Percentiles rank a stretch among this genome's conserved stretches.
Conservation (phyloP, 2,113 vertebrate genomes). For the Thalassarche chlororhynchos region DNA sequence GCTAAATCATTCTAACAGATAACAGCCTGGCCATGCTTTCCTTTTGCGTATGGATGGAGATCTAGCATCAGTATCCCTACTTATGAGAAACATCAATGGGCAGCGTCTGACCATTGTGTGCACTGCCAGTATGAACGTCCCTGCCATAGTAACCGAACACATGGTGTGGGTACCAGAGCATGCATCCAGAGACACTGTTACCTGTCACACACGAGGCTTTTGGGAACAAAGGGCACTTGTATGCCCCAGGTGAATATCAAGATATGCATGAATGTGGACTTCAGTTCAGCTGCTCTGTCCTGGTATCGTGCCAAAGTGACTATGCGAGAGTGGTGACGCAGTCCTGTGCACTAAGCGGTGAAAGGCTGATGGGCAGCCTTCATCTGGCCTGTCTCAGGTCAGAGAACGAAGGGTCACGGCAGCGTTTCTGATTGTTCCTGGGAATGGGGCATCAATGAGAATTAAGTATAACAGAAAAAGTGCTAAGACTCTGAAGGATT, state of each 20-base stretch:
- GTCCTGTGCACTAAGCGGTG: neutral
- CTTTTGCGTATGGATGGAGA: neutral
- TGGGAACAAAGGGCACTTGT: neutral
- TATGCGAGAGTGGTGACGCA: neutral
- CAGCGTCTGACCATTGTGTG: neutral
- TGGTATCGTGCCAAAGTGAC: fast-evolving
- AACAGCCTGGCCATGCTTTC: neutral
- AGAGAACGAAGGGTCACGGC: fast-evolving
- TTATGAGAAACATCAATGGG: neutral
- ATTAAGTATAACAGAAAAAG: neutral
- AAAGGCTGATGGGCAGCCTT: neutral
- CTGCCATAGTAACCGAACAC: neutral
- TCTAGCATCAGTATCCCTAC: neutral
- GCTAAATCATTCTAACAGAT: constrained; percentile 15
- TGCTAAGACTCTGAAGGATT: neutral
- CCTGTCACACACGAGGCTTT: neutral
- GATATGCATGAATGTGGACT: neutral
- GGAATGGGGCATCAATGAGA: neutral
- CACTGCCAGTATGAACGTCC: neutral
- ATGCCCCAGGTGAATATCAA: fast-evolving
- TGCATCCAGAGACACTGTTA: neutral
- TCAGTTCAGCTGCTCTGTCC: neutral
- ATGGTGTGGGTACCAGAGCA: neutral
- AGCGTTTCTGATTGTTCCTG: neutral
- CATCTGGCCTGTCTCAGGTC: neutral